phyloP scores from a whole-genome alignment of 1,140 invertebrate species.

The Papilio polytes region DNA sequence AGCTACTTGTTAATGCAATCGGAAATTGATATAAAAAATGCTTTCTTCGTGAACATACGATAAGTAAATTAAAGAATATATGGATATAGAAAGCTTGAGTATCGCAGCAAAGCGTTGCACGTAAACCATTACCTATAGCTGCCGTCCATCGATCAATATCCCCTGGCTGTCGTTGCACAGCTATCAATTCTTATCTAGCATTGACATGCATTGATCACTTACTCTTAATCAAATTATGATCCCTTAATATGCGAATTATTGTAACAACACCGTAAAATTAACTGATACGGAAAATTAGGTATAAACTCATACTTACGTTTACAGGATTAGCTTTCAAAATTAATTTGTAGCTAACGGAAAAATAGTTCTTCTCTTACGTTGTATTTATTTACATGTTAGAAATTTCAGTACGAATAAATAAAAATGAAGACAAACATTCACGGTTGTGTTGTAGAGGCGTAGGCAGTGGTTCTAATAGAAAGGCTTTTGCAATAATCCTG shows the following conservation, averaged over 20 bases:
- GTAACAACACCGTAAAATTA: too few species aligned
- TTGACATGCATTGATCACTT: constrained; percentile 6
- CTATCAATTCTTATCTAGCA: constrained; percentile 11
- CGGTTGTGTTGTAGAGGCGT: background rate
- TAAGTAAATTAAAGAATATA: too few species aligned
- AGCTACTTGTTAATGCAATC: too few species aligned
- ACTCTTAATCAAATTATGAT: background rate
- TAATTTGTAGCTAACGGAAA: too few species aligned
- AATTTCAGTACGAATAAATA: too few species aligned
- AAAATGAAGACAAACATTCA: background rate
- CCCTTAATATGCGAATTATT: background rate
- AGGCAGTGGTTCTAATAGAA: background rate
- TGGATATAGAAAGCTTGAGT: background rate
- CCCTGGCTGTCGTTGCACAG: background rate
- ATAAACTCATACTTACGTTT: too few species aligned
- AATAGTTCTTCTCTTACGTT: too few species aligned
- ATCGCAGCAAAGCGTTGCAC: background rate
- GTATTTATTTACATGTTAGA: too few species aligned
- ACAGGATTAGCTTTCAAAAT: too few species aligned
- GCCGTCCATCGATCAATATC: background rate
- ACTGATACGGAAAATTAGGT: too few species aligned
- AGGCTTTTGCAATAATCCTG: background rate
- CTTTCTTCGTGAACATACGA: background rate
- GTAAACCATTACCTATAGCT: background rate
- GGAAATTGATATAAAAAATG: background rate